Conservation (phyloP, 1,140 invertebrate genomes). For the Penaeus indicus region DNA sequence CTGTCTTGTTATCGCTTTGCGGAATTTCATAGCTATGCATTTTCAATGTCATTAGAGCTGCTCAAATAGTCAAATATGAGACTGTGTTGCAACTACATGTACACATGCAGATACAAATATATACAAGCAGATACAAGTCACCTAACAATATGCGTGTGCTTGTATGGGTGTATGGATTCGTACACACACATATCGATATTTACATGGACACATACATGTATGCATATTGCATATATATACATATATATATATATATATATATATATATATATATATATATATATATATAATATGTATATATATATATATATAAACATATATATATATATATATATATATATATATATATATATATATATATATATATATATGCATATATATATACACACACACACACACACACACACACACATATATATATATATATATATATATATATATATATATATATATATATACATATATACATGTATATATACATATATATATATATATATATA, state of each 20-base stretch:
- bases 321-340: background rate
- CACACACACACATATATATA: background rate
- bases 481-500: background rate
- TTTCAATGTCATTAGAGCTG: background rate
- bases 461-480: background rate
- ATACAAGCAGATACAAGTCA: background rate
- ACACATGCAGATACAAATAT: background rate
- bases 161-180: background rate
- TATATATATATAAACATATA: background rate
- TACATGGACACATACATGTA: background rate
- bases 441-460: background rate
- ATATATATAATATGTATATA: conserved; percentile 16
- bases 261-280: conserved; percentile 20
- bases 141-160: background rate
- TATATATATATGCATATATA: background rate
- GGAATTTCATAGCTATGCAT: background rate
- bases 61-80: background rate
- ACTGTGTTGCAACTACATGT: background rate
- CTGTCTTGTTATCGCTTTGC: too few relatives aligned
- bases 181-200: background rate
- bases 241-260: background rate
- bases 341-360: background rate
- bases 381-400: background rate
- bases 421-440: background rate
- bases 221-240: background rate